Evolutionary conservation across 1,140 invertebrate species (phyloP), one percentile per base, ranked within the genome.

Genomic region (Nebria ingens): DNA sequence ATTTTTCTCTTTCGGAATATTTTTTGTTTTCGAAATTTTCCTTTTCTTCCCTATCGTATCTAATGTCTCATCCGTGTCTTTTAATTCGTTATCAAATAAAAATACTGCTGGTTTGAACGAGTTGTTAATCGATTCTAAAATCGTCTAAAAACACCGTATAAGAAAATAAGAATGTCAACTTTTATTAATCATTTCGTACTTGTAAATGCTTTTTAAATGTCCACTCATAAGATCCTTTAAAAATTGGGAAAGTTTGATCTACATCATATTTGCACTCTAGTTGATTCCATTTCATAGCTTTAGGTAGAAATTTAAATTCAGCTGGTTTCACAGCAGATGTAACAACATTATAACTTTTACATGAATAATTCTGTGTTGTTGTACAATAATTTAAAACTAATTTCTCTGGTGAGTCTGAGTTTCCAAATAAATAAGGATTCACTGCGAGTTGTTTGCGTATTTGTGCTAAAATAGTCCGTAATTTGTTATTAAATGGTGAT

Each of bases 241-340:
- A 54, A 29, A 68, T 61, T 40, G 61, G 59, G 60, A 63, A 68
- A 25, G 61, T 45, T 53, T 64, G 76, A 65, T 88, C 80, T 65
- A 89, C 77, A 62, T 84, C 79, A 64, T 84, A 76, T 58, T 79
- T 73, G 59, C 83, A 82, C 61, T 86, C 79, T n/a, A 89, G 65
- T 62, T 81, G 76, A 59, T 82, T 76, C 85, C 86, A 89, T 60
- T 78, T 78, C 2, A 74, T 78, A 1, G 70, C 59, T 67, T 80
- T 82, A 0, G 75, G 65, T 59, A 79, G 68, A 67, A 86, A 82
- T 61, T 84, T 85, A 75, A 80, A 80, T 3, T 84, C 79, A 20
- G 76, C 76, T 58, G 77, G 75, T 62, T 78, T 80, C 6, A 81
- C 65, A 58, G 42, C 64, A 2, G 60, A 29, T 9, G 54, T 61